These are phyloP conservation scores for Lithophane socia DNA, from an alignment of 2,888 invertebrate genomes.

Conservation along the genomic window DNA sequence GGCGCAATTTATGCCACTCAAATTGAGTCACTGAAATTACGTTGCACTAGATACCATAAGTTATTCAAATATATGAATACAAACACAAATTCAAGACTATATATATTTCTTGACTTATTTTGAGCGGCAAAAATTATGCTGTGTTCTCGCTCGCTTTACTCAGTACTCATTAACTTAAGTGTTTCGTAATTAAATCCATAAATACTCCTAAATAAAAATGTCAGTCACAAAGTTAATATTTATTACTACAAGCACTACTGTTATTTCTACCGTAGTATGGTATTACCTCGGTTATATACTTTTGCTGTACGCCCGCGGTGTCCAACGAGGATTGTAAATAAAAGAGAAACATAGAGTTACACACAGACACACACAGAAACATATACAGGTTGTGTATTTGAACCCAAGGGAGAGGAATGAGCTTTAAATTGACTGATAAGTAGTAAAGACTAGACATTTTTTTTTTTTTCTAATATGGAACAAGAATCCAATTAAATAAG, in stretches of 20 bases:
- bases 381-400: constrained; percentile 32
- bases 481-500: no score
- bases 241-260: constrained; percentile 19
- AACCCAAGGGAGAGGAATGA: not conserved
- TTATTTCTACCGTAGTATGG: constrained; percentile 71
- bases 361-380: constrained; percentile 63
- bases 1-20: not conserved
- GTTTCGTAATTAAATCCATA: not conserved
- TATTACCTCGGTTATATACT: constrained; percentile 97
- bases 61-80: no score
- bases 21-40: not conserved
- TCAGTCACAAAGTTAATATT: not conserved
- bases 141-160: not conserved
- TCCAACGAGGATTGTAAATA: constrained; percentile 78
- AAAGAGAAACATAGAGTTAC: constrained; percentile 76
- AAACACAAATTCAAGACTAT: not conserved
- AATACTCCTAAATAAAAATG: constrained; percentile 6
- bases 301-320: constrained; percentile 91
- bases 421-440: no score
- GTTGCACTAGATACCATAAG: no score
- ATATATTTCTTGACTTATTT: not conserved
- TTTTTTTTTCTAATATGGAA: no score
- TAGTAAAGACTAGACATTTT: no score
- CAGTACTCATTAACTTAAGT: not conserved
- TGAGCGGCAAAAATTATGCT: not conserved